Evolutionary conservation across 1,140 invertebrate species (phyloP), one percentile per base, ranked within the genome.

Genomic region (Callitettix versicolor): DNA sequence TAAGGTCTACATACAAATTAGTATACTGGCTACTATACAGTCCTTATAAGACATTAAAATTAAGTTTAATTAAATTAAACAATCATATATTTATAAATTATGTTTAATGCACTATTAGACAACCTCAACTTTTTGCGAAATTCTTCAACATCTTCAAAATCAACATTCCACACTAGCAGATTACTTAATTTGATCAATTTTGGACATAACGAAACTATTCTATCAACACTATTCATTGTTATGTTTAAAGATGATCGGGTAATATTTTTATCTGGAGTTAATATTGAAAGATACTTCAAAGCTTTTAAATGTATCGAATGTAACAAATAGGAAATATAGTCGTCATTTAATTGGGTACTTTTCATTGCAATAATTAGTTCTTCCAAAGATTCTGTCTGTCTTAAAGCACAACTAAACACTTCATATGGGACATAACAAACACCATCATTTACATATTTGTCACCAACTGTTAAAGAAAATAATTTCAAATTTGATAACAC

Each of bases 121-220:
- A 36, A 18, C 18, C 36, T 7, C 18, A 51, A 26, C 18, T 51
- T 30, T 17, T 34, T 36, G 34, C 48, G 34, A n/a, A 51, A 15
- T 21, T 51, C 48, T 36, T 51, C 30, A 3, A 51, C 21, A 21
- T 51, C 48, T 51, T 51, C 48, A 17, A 51, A 21, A 34, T 34
- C 15, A 3, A 51, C 48, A 17, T 51, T 34, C 48, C 48, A 51
- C 3, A 51, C 48, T 3, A 51, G 33, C 2, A 51, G 33, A 14
- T 51, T 51, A 17, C 48, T 34, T 17, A 51, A 26, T 38, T 51
- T 30, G 15, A 36, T 34, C 33, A 51, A 21, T 5, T 51, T n/a
- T 3, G 48, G 48, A 21, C 48, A 51, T 11, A 51, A 5, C 2
- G n/a, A 9, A 21, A 51, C 36, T 34, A 51, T 14, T 14, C 9